Evolutionary conservation across 2,888 invertebrate species (phyloP).

Genomic region (Corbicula japonica): DNA sequence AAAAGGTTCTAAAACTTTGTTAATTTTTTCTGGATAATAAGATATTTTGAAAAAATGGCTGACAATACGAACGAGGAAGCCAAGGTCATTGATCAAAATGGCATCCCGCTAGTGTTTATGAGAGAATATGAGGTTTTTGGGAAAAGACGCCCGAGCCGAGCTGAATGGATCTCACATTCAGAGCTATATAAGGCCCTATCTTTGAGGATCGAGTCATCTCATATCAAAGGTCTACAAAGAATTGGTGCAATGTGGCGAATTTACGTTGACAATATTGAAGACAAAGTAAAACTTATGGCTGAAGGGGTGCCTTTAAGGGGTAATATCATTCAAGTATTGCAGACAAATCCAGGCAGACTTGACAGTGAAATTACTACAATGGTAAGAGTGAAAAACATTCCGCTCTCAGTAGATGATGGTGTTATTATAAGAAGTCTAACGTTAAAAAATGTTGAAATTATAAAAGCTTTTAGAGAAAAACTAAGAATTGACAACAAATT

Average conservation of each 20-base stretch:
- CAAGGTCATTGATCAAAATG: no score
- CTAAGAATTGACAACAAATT: constrained; percentile 9
- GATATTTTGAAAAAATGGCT: no score
- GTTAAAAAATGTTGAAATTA: background rate
- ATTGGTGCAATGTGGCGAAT: constrained; percentile 28
- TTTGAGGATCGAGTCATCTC: background rate
- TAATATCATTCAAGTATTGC: background rate
- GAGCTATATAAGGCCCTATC: constrained; percentile 24
- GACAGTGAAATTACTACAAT: background rate
- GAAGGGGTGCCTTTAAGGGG: constrained; percentile 1
- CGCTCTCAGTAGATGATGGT: constrained; percentile 15
- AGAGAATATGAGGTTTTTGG: constrained; percentile 13
- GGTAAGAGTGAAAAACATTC: constrained; percentile 17
- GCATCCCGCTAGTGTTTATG: constrained; percentile 5
- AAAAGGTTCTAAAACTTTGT: no score
- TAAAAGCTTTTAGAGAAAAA: constrained; percentile 1
- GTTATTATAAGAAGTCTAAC: constrained; percentile 4
- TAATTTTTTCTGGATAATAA: no score
- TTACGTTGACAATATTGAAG: constrained; percentile 11
- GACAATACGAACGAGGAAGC: no score
- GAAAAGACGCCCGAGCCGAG: background rate
- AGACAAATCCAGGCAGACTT: constrained; percentile 10
- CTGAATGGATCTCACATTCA: constrained; percentile 24
- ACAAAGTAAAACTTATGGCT: background rate
- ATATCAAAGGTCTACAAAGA: constrained; percentile 26